Evolutionary conservation across 1,140 invertebrate species (phyloP), one percentile per base, ranked within the genome.

Genomic region (Gonioctena quinquepunctata): DNA sequence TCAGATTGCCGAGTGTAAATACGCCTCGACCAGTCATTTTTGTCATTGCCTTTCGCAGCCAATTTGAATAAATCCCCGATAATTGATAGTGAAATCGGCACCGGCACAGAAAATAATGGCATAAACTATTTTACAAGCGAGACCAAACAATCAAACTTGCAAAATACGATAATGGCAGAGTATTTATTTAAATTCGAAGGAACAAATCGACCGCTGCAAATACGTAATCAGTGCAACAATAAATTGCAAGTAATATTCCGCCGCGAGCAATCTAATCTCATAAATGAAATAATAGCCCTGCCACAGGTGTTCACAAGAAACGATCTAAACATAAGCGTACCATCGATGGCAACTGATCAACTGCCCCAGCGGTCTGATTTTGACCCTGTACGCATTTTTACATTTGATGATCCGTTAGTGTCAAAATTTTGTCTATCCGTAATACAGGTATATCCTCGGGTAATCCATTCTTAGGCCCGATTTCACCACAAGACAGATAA

Each of bases 251-350:
- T 61, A 61, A 61, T 61, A 61, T 28, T 27, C 3, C 4, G 59
- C 59, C 59, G n/a, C 25, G 27, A 16, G 25, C 18, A 18, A 16
- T 61, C 27, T 61, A 61, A 61, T 61, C 59, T 61, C 19, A 25
- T 61, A 61, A 61, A 61, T 61, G 59, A 61, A 61, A 61, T 61
- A 61, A 61, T 61, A 61, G 59, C 19, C 59, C 27, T 16, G 23
- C 59, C 59, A 61, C 59, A 61, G 59, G 59, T 61, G 59, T 61
- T 61, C 59, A 42, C 33, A 42, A 42, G 33, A 42, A 42, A 42
- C 33, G 33, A 42, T 42, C 7, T 42, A 1, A 13, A 1, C 33
- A 42, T 42, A n/a, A 42, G 33, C 33, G 33, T 42, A 42, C 3
- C 33, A n/a, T n/a, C n/a, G n/a, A n/a, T n/a, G n/a, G n/a, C n/a